phyloP scores from a whole-genome alignment of 1,140 invertebrate genomes.

The Euwallacea fornicatus region DNA sequence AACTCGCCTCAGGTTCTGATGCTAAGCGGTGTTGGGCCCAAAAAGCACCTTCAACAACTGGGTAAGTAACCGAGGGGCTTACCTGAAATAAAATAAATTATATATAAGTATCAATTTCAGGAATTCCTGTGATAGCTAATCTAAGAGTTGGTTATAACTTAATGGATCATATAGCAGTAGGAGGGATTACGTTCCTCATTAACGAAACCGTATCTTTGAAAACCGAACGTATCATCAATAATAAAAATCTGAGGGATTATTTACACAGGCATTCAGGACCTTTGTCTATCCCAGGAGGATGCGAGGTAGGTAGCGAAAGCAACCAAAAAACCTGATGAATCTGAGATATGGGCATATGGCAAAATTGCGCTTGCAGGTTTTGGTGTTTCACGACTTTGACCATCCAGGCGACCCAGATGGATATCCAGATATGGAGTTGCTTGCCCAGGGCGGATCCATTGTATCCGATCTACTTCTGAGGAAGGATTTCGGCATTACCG shows the following conservation, averaged over 20 bases:
- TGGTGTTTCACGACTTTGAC: conserved; percentile 44
- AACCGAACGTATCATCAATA: conserved; percentile 42
- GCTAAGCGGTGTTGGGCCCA: conserved; percentile 79
- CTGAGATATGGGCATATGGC: not conserved
- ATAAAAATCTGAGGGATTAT: conserved; percentile 54
- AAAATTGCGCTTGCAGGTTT: conserved; percentile 39
- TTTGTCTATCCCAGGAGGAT: conserved; percentile 75
- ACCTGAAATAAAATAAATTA: conserved; percentile 27
- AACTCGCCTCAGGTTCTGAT: conserved; percentile 78
- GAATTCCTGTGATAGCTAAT: conserved; percentile 68
- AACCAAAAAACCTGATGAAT: not conserved
- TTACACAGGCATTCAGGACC: conserved; percentile 65
- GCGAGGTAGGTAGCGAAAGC: conserved; percentile 59
- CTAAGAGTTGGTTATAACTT: conserved; percentile 77
- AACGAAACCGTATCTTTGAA: conserved; percentile 55
- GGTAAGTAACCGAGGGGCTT: conserved; percentile 15
- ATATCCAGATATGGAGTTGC: conserved; percentile 75
- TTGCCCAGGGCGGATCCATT: conserved; percentile 61
- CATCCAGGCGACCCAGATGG: conserved; percentile 63
- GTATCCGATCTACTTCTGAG: conserved; percentile 52
- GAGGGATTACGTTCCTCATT: conserved; percentile 68
- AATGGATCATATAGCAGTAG: conserved; percentile 76
- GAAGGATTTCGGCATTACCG: conserved; percentile 52
- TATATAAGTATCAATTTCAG: conserved; percentile 15
- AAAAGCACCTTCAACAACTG: conserved; percentile 61